phyloP scores from a whole-genome alignment of 2,888 invertebrate species.

The Amiota communis region DNA sequence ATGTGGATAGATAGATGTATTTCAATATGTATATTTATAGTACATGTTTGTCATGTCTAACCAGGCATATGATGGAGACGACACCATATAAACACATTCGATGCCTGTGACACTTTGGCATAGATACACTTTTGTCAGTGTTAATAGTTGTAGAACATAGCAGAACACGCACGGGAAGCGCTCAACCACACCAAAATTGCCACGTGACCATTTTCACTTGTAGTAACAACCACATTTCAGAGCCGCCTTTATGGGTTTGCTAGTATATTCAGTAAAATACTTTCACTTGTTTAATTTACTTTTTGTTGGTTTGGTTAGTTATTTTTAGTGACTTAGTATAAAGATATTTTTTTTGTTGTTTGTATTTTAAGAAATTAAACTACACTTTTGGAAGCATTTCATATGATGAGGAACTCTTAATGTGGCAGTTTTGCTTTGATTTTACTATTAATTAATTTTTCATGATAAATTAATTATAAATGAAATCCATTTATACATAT shows the following conservation, averaged over 20 bases:
- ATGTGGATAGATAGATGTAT: too few relatives aligned
- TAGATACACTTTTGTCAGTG: too few relatives aligned
- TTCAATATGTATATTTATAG: too few relatives aligned
- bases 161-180: constrained; percentile 43
- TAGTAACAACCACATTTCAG: constrained; percentile 4
- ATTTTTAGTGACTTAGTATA: not conserved
- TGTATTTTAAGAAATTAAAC: not conserved
- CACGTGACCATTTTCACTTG: constrained; percentile 57
- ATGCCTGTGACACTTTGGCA: too few relatives aligned
- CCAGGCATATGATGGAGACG: too few relatives aligned
- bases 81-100: too few relatives aligned
- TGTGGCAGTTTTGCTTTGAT: too few relatives aligned
- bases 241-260: constrained; percentile 27
- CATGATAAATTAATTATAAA: too few relatives aligned
- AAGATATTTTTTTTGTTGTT: constrained; percentile 17
- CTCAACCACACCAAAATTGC: constrained; percentile 45
- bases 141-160: too few relatives aligned
- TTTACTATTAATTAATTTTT: too few relatives aligned
- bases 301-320: constrained; percentile 12
- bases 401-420: constrained; percentile 4
- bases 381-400: constrained; percentile 16
- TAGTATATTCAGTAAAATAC: constrained; percentile 27
- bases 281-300: constrained; percentile 28
- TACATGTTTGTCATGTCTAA: too few relatives aligned
- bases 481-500: too few relatives aligned